phyloP scores from a whole-genome alignment of 1,140 invertebrate genomes.

The Macrobrachium rosenbergii region DNA sequence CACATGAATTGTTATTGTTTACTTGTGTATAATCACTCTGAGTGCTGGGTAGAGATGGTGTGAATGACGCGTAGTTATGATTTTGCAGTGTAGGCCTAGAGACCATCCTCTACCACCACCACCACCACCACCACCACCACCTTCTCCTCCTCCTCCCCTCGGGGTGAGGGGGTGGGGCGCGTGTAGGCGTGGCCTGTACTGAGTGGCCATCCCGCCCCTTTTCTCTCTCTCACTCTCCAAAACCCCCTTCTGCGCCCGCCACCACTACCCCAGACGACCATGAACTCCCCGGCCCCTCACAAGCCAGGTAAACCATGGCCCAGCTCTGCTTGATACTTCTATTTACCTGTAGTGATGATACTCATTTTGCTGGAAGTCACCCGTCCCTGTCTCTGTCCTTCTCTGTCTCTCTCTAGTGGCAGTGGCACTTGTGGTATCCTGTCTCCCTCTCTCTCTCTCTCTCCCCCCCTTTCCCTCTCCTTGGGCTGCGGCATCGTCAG shows the following conservation, averaged over 20 bases:
- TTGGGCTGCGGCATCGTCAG: not conserved
- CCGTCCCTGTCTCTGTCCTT: not conserved
- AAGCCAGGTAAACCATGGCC: constrained; percentile 35
- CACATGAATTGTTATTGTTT: no score
- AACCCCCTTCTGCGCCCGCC: not conserved
- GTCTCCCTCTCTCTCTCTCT: not conserved
- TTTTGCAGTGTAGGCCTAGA: no score
- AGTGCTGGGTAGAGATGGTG: no score
- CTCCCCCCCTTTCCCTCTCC: not conserved
- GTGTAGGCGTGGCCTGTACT: no score
- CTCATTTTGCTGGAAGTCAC: not conserved
- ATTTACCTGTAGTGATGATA: no score
- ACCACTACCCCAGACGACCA: not conserved
- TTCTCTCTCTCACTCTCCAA: constrained; percentile 3
- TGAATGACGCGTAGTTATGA: no score
- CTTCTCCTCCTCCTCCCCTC: no score
- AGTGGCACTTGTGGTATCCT: not conserved
- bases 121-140: no score
- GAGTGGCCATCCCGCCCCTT: not conserved
- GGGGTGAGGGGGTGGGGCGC: no score
- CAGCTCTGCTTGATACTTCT: not conserved
- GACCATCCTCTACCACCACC: no score
- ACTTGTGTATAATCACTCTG: no score
- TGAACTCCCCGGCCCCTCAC: constrained; percentile 45
- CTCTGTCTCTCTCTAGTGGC: no score